Evolutionary conservation across 2,888 invertebrate species (phyloP), one percentile per base, ranked within the genome.

Genomic region (Elgonia sp.): DNA sequence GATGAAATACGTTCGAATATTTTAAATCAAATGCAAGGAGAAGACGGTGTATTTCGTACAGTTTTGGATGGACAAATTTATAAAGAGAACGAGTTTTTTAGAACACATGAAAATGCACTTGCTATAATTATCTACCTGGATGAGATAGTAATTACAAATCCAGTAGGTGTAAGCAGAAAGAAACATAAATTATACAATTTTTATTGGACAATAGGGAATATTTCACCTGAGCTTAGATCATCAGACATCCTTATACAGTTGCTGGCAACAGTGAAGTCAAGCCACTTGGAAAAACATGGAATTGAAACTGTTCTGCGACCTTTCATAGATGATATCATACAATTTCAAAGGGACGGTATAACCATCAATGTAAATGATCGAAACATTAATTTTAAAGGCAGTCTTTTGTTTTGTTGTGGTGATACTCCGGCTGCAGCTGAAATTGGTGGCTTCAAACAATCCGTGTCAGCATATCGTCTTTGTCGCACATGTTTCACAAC

Each of bases 51-150:
- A n/a, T 76, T 72, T 18, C 53, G 88, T 53, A 89, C 89, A 1
- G 42, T 80, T 7, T 40, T 89, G 10, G 90, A 92, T 89, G 92
- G 91, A 9, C 72, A 21, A 3, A 62, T 88, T 57, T 92, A 89
- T 63, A 84, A 72, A 63, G 75, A 55, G 4, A 69, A 80, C 50
- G 60, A 80, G 42, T 63, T 90, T 87, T 83, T 91, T 90, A 53
- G 73, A 39, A n/a, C 83, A 16, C 80, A 89, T 69, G 55, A 60
- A 37, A 89, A 88, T 65, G 73, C 86, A 46, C 62, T 91, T 50
- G 89, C 89, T 37, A 86, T 92, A 57, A 89, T 91, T 29, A 62
- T 91, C 1, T 91, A 91, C 72, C 84, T 84, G 42, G 91, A 87
- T 14, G 80, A 87, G 20, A 12, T 80, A 57, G 70, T 37, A 65